phyloP scores from a whole-genome alignment of 2,888 invertebrate species.

The Agrotis exclamationis region DNA sequence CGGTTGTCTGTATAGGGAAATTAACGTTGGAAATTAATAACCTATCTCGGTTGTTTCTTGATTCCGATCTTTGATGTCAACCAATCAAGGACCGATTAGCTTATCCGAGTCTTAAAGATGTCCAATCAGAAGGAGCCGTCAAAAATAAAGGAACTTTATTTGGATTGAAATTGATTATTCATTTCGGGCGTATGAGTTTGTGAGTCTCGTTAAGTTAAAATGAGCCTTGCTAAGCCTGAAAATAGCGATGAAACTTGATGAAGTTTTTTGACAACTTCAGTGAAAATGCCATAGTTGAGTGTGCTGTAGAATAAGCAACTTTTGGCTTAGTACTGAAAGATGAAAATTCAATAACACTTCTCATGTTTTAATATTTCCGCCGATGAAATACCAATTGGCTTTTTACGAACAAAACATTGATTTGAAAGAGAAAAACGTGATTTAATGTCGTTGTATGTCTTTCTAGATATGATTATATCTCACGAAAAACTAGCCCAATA shows the following conservation, averaged over 20 bases:
- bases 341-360: neutral
- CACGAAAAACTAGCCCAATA: neutral
- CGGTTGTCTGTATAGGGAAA: neutral
- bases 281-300: neutral
- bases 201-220: neutral
- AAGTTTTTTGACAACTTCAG: neutral
- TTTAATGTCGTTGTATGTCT: neutral
- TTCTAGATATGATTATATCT: neutral
- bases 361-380: too few relatives aligned
- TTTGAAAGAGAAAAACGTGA: neutral
- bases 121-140: too few relatives aligned
- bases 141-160: too few relatives aligned
- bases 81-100: too few relatives aligned
- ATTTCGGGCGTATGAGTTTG: neutral
- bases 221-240: neutral
- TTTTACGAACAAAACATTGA: neutral
- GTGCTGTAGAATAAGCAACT: neutral
- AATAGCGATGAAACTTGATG: neutral
- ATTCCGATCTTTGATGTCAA: too few relatives aligned
- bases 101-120: too few relatives aligned
- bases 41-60: too few relatives aligned
- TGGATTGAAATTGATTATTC: too few relatives aligned
- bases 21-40: neutral
- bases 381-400: neutral
- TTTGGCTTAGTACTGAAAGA: neutral